Conservation (phyloP, 2,797 vertebrate genomes). For the Ctenopoma kingsleyae region DNA sequence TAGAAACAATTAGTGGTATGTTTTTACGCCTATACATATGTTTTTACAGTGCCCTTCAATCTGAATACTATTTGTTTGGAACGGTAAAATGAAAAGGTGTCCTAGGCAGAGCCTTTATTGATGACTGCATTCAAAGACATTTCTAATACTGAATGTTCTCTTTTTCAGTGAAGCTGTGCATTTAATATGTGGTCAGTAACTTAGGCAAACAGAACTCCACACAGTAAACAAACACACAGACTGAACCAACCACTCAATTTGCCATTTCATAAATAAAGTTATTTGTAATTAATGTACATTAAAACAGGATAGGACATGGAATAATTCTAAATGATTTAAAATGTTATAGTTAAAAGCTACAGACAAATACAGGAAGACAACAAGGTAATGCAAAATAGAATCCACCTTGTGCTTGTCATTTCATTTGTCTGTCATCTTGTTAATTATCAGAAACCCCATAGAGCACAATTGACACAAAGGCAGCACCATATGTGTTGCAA, state of each 20-base stretch:
- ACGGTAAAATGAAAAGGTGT: slow-evolving; percentile 3
- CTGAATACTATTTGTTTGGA: slow-evolving; percentile 13
- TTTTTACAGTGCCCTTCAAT: slow-evolving; percentile 23
- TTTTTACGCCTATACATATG: slow-evolving; percentile 15
- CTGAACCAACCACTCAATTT: neutral
- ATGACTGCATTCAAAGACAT: neutral
- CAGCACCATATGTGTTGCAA: slow-evolving; percentile 72
- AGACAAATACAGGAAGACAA: slow-evolving; percentile 21
- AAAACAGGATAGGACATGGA: neutral
- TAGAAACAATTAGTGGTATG: slow-evolving; percentile 41
- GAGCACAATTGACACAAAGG: slow-evolving; percentile 78
- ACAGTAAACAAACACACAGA: neutral
- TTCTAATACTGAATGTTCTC: slow-evolving; percentile 1
- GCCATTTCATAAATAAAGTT: slow-evolving; percentile 1
- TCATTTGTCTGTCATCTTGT: slow-evolving; percentile 76
- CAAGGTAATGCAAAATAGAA: slow-evolving; percentile 42
- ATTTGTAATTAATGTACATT: neutral
- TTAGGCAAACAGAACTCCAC: neutral
- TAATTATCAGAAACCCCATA: slow-evolving; percentile 80
- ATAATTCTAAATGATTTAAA: slow-evolving; percentile 23
- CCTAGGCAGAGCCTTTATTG: slow-evolving; percentile 3
- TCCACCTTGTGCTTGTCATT: slow-evolving; percentile 66
- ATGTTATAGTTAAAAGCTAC: slow-evolving; percentile 6
- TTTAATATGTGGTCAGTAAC: neutral
- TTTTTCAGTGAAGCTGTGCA: neutral